Evolutionary conservation across 2,797 vertebrate species (phyloP).

Genomic region (Halcyon chelicuti): DNA sequence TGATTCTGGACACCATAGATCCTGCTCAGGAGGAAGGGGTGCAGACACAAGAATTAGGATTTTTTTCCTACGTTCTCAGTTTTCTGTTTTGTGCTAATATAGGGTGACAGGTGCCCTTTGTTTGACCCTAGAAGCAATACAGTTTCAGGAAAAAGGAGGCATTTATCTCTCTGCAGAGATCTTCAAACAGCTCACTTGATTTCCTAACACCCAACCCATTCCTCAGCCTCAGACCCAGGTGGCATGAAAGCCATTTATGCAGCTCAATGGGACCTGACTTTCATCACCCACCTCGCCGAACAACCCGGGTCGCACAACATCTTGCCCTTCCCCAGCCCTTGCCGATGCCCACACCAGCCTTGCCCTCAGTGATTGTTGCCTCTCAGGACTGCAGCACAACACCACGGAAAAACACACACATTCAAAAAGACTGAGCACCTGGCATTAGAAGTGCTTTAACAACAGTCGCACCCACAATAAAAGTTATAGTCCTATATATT

Average conservation of each 20-base stretch:
- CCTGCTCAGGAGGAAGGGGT: background rate
- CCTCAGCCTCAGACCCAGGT: background rate
- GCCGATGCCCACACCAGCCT: background rate
- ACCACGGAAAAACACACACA: background rate
- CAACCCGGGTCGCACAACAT: background rate
- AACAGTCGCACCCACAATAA: background rate
- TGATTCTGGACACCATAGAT: background rate
- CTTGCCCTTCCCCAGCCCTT: background rate
- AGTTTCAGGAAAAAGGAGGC: background rate
- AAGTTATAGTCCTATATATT: slow-evolving; percentile 51
- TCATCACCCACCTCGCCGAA: background rate
- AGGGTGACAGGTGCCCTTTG: background rate
- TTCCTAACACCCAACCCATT: background rate
- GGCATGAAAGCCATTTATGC: background rate
- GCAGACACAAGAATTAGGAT: background rate
- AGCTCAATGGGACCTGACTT: background rate
- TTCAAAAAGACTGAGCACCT: background rate
- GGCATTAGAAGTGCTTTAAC: background rate
- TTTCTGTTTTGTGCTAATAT: background rate
- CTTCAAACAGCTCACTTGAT: background rate
- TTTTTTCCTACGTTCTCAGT: background rate
- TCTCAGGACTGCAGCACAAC: background rate
- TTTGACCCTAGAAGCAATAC: rapidly evolving
- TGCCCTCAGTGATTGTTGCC: background rate
- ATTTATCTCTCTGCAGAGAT: background rate